Conservation (phyloP, 2,113 vertebrate species). For the Ochotona curzoniae region DNA sequence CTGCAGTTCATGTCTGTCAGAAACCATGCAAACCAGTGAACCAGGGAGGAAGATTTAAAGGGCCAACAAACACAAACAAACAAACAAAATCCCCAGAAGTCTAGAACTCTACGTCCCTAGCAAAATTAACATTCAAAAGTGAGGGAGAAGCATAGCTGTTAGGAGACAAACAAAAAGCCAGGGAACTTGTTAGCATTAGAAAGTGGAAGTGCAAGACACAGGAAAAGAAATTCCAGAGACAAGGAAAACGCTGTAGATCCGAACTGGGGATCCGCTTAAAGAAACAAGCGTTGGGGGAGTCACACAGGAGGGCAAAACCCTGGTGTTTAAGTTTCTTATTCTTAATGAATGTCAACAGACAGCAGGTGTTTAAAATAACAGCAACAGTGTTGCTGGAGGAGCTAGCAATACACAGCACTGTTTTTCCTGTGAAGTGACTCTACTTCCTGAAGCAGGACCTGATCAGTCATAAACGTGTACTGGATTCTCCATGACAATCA, state of each 20-base stretch:
- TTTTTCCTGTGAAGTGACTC: not conserved
- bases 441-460: not conserved
- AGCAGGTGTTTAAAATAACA: not conserved
- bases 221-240: not conserved
- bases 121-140: not conserved
- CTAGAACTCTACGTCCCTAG: not conserved
- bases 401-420: not conserved
- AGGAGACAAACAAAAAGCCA: not conserved
- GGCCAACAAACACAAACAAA: not conserved
- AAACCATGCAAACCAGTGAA: not conserved
- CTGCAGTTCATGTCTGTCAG: not conserved
- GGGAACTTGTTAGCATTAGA: not conserved
- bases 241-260: not conserved
- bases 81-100: too few species aligned
- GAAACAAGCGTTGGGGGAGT: not conserved
- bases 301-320: not conserved
- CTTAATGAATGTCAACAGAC: not conserved
- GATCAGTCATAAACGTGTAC: not conserved
- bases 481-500: not conserved
- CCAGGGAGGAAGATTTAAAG: not conserved
- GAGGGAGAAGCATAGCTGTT: not conserved
- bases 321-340: not conserved
- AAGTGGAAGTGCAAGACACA: not conserved
- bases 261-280: not conserved
- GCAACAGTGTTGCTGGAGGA: not conserved